Conservation (phyloP, 1,140 invertebrate genomes). For the Bombus waltoni region DNA sequence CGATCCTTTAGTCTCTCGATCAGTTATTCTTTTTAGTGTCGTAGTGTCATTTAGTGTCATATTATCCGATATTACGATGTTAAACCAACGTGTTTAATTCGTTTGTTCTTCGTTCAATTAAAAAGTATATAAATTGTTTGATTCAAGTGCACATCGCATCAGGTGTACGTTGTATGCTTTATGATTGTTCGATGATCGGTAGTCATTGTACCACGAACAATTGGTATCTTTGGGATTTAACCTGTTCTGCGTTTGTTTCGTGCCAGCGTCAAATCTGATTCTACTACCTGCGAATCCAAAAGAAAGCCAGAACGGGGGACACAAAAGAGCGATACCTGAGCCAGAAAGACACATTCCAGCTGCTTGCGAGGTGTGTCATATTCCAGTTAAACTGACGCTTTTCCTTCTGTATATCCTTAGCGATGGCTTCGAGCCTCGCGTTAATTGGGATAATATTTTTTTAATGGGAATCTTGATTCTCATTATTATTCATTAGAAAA, state of each 20-base stretch:
- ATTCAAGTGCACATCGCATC: neutral
- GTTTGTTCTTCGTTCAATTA: neutral
- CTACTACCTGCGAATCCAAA: conserved; percentile 25
- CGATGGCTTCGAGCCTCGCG: conserved; percentile 32
- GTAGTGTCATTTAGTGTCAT: neutral
- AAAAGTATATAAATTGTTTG: neutral
- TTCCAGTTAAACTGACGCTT: conserved; percentile 43
- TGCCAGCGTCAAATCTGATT: neutral
- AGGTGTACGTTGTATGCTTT: neutral
- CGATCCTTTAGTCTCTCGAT: neutral
- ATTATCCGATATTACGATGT: neutral
- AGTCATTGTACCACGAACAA: neutral
- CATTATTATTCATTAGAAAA: neutral
- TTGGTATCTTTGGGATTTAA: neutral
- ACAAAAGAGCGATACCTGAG: conserved; percentile 36
- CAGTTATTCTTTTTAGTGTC: too few relatives aligned
- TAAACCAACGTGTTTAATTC: neutral
- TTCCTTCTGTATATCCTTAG: conserved; percentile 32
- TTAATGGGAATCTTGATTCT: neutral
- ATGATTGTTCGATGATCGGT: neutral
- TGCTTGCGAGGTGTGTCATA: conserved; percentile 50
- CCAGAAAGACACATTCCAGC: conserved; percentile 43
- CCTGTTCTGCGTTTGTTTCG: conserved; percentile 1
- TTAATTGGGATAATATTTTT: neutral
- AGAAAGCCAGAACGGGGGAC: conserved; percentile 1